A percentile compares a stretch with the other conserved stretches of the same genome.
Evolutionary conservation across 2,888 invertebrate species (phyloP).

Genomic region (Molorchus minor): DNA sequence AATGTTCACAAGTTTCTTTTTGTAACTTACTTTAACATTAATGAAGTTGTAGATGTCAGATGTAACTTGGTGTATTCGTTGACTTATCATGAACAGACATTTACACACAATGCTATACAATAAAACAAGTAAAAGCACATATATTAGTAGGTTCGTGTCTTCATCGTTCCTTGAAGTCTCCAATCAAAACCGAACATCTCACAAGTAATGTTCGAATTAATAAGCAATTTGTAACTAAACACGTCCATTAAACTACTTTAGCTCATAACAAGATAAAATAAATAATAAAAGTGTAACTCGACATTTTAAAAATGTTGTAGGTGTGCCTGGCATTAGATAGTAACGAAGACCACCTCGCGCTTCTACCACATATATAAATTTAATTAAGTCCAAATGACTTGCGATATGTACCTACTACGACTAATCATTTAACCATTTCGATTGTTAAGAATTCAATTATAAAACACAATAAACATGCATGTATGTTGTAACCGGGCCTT

Average conservation of each 20-base stretch:
- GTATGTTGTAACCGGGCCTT: constrained; percentile 45
- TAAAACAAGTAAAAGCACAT: constrained; percentile 4
- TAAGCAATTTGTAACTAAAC: constrained; percentile 41
- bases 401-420: constrained; percentile 51
- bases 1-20: no score
- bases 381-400: constrained; percentile 62
- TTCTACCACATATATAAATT: constrained; percentile 53
- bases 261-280: constrained; percentile 24
- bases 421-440: constrained; percentile 58
- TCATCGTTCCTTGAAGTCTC: constrained; percentile 41
- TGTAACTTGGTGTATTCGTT: no score
- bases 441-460: constrained; percentile 61
- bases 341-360: constrained; percentile 26
- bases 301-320: constrained; percentile 24
- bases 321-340: constrained; percentile 21
- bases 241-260: constrained; percentile 30
- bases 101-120: constrained; percentile 6
- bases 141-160: constrained; percentile 21
- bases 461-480: constrained; percentile 56
- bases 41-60: no score
- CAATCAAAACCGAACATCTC: constrained; percentile 33
- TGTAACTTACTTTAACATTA: no score
- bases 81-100: no score
- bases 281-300: constrained; percentile 26
- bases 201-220: constrained; percentile 42